These are phyloP conservation scores for Osmoderma eremita DNA, from an alignment of 2,888 invertebrate genomes.

Conservation along the genomic window DNA sequence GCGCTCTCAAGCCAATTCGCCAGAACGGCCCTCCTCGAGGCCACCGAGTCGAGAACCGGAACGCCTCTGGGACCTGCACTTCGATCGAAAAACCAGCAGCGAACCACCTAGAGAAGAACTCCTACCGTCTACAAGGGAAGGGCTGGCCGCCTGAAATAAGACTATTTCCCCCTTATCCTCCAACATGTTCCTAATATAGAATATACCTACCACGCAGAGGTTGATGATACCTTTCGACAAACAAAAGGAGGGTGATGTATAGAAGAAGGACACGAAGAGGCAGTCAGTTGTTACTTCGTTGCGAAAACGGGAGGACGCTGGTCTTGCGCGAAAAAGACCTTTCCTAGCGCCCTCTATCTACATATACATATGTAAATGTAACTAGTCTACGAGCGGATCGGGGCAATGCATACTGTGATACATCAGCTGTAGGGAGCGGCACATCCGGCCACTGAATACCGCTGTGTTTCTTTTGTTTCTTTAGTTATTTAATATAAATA, in stretches of 20 bases:
- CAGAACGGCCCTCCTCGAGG: slow-evolving; percentile 64
- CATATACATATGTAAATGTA: slow-evolving; percentile 32
- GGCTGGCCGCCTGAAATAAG: slow-evolving; percentile 73
- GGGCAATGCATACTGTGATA: slow-evolving; percentile 66
- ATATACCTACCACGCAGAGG: neutral
- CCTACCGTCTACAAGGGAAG: slow-evolving; percentile 75
- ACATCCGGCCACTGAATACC: slow-evolving; percentile 57
- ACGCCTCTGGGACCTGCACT: slow-evolving; percentile 69
- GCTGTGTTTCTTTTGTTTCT: slow-evolving; percentile 50
- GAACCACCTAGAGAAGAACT: slow-evolving; percentile 63
- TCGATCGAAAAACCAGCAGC: slow-evolving; percentile 65
- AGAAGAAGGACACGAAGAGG: no score
- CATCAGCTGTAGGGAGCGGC: slow-evolving; percentile 62
- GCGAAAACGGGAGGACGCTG: no score
- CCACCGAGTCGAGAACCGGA: slow-evolving; percentile 63
- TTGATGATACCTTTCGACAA: no score
- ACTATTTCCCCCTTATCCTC: slow-evolving; percentile 51
- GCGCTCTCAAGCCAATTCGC: slow-evolving; percentile 68
- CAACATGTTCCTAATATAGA: slow-evolving; percentile 68
- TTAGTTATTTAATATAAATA: slow-evolving; percentile 41
- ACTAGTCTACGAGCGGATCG: slow-evolving; percentile 57
- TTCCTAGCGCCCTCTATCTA: slow-evolving; percentile 24
- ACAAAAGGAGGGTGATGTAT: no score
- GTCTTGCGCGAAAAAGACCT: neutral
- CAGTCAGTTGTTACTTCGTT: no score